Base-by-base conservation (phyloP, 30 jellyfish, hydroid and myxozoan genomes). In the Sanderia malayensis region DNA sequence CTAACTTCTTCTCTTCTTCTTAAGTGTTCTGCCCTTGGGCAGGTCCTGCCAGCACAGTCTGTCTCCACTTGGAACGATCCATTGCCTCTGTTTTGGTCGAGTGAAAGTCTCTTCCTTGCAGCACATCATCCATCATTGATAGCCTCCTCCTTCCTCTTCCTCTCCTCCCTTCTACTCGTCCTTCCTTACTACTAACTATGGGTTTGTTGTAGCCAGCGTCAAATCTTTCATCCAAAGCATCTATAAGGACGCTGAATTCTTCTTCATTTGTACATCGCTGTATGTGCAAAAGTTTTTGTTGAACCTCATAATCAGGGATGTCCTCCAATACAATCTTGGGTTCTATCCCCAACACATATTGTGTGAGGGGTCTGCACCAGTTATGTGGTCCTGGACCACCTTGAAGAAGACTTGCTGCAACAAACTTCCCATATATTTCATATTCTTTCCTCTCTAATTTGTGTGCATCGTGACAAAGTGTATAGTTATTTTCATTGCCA, bases 301-400 rank as follows among this genome's bases (percentile, higher is more conserved):
- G 44, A 15, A 73, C 64, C 26, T 73, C 78, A 73, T 4, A 44
- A 57, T 57, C 69, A 28, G 85, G 77, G 23, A 73, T 41, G 28
- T 73, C 64, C 24, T 23, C 44, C 49, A 70, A 18, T 20, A 28
- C 18, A 8, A 65, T 15, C 7, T 33, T 44, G 37, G 71, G 21
- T 27, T 65, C 62, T 23, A 24, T 31, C 15, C 78, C 78, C 9
- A 65, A 44, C 37, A 65, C 52, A 70, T 41, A 70, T 25, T 70
- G 82, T 22, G 70, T 44, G 19, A 70, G 82, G 13, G 82, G 82
- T 27, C 44, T 34, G 77, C 77, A 65, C 60, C 46, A 65, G 58
- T 65, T 28, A 45, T 65, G 77, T 0, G 61, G 77, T 20, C 77
- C 77, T 28, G 61, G 58, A 28, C 58, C 58, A 33, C 61, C 61